A percentile compares a stretch with the other conserved stretches of the same genome.
phyloP scores from a whole-genome alignment of 1,140 invertebrate species.

The Drosophila azteca region DNA sequence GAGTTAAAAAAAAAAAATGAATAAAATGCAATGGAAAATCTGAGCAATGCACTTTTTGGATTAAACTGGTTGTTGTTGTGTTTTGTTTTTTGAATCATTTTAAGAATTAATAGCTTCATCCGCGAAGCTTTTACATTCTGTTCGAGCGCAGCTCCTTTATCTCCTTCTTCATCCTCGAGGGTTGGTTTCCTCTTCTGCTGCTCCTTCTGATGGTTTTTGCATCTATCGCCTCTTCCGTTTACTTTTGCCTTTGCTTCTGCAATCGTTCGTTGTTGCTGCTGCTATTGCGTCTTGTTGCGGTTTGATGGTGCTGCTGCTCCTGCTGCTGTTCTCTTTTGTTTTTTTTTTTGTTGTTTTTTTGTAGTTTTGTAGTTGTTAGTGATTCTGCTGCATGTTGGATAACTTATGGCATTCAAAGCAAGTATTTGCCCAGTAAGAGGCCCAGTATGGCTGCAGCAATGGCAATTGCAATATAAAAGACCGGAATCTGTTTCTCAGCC shows the following conservation, averaged over 20 bases:
- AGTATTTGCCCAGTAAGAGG: constrained; percentile 86
- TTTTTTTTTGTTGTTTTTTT: constrained; percentile 28
- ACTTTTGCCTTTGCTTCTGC: constrained; percentile 14
- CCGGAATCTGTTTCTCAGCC: constrained; percentile 84
- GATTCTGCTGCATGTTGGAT: constrained; percentile 31
- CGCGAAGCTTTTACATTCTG: background rate
- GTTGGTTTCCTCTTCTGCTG: background rate
- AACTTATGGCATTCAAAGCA: constrained; percentile 85
- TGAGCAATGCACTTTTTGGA: constrained; percentile 11
- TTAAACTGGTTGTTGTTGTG: background rate
- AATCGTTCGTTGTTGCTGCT: constrained; percentile 33
- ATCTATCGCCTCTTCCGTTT: constrained; percentile 2
- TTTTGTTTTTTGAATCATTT: too few species aligned
- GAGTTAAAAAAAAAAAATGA: background rate
- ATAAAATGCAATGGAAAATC: constrained; percentile 24
- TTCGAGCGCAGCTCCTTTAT: background rate
- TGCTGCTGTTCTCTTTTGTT: constrained; percentile 23
- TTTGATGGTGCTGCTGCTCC: constrained; percentile 13
- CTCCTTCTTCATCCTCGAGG: background rate
- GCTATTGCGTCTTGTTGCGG: constrained; percentile 11
- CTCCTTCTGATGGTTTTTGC: background rate
- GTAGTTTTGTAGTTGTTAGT: constrained; percentile 27
- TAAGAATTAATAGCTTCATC: constrained; percentile 1
- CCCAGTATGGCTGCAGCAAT: constrained; percentile 85
- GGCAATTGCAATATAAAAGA: constrained; percentile 85